A percentile compares a stretch with the other conserved stretches of the same genome.
phyloP scores from a whole-genome alignment of 2,797 vertebrate genomes.

The Gila robusta region DNA sequence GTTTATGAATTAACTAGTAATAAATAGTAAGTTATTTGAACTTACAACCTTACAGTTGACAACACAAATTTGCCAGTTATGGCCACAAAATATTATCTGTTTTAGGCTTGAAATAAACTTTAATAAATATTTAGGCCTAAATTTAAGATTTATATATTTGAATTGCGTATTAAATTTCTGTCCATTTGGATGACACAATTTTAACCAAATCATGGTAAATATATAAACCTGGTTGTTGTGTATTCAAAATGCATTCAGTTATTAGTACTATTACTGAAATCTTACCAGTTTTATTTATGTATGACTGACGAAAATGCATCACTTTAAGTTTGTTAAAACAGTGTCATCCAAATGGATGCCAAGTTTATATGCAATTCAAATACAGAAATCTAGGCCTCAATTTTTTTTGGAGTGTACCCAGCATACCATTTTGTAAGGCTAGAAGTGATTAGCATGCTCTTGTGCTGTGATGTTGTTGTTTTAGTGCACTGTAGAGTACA shows the following conservation, averaged over 20 bases:
- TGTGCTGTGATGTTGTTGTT: neutral
- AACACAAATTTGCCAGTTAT: neutral
- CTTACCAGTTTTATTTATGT: neutral
- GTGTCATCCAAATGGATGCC: neutral
- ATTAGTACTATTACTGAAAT: neutral
- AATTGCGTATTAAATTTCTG: neutral
- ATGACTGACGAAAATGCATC: neutral
- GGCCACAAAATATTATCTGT: neutral
- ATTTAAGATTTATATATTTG: neutral
- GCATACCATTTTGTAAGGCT: neutral
- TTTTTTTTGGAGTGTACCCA: neutral
- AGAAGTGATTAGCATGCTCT: neutral
- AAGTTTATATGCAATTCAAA: neutral
- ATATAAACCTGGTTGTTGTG: neutral
- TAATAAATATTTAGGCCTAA: neutral
- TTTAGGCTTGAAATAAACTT: neutral
- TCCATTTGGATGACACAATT: neutral
- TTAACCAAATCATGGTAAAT: neutral
- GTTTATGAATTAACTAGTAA: no score
- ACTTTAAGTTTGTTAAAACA: neutral
- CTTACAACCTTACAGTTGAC: neutral
- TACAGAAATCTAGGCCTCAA: neutral
- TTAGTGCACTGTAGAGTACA: no score
- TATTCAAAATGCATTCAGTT: neutral
- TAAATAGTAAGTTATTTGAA: neutral